Conservation (phyloP, 2,888 invertebrate genomes). For the Graphium colonna region DNA sequence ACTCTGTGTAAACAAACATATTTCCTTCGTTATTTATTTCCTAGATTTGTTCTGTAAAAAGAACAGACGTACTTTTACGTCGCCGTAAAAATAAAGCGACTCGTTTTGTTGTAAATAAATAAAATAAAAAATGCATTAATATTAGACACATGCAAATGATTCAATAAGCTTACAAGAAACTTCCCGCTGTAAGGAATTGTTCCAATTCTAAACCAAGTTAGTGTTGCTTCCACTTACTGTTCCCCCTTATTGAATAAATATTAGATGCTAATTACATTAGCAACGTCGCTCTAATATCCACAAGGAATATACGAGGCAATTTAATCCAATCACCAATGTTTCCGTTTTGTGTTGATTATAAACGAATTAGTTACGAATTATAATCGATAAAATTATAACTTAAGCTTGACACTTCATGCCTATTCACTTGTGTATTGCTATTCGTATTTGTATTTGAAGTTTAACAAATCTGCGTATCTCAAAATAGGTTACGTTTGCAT, state of each 20-base stretch:
- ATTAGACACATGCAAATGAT: neutral
- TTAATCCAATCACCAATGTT: slow-evolving; percentile 22
- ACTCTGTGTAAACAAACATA: neutral
- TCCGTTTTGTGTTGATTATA: slow-evolving; percentile 15
- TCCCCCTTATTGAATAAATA: slow-evolving; percentile 40
- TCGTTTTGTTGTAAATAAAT: too few species aligned
- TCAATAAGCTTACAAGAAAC: slow-evolving; percentile 4
- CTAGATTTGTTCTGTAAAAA: neutral
- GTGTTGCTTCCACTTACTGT: slow-evolving; percentile 29
- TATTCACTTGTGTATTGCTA: too few species aligned
- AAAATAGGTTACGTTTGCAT: too few species aligned
- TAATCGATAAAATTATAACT: neutral
- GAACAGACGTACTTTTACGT: neutral
- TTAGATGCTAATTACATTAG: slow-evolving; percentile 47
- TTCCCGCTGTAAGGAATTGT: slow-evolving; percentile 7
- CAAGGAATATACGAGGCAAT: slow-evolving; percentile 24
- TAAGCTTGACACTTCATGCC: too few species aligned
- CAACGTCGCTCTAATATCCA: slow-evolving; percentile 29
- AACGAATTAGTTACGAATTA: slow-evolving; percentile 8
- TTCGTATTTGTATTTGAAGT: too few species aligned
- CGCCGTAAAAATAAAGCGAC: neutral
- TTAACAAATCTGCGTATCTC: too few species aligned
- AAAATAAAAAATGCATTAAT: too few species aligned
- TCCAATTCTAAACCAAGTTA: slow-evolving; percentile 19
- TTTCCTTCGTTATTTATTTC: neutral